Conservation (phyloP, 2,888 invertebrate species). For the Galerucella calmariensis region DNA sequence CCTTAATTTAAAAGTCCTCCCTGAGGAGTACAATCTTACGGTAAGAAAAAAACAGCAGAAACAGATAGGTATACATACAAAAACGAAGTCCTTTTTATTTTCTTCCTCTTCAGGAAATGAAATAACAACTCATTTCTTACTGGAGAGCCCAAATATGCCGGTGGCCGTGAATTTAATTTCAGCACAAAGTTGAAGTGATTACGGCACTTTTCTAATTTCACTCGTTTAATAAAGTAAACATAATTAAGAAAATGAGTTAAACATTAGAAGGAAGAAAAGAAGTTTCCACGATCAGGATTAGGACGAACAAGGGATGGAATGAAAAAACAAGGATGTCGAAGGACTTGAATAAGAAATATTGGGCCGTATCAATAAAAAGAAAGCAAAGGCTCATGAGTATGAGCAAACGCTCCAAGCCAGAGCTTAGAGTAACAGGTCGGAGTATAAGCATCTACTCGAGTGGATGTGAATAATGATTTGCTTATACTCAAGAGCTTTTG, state of each 20-base stretch:
- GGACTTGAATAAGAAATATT: neutral
- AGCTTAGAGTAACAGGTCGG: too few species aligned
- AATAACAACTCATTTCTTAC: neutral
- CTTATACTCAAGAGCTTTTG: too few species aligned
- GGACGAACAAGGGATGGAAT: neutral
- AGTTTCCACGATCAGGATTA: neutral
- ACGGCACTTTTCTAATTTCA: slow-evolving; percentile 25
- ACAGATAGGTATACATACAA: too few species aligned
- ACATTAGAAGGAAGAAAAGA: slow-evolving; percentile 18
- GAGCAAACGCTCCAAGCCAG: too few species aligned
- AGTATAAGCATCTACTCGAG: too few species aligned
- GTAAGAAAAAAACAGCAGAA: too few species aligned
- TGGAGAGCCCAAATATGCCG: neutral
- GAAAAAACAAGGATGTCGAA: neutral
- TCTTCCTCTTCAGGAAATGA: neutral
- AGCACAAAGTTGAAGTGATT: slow-evolving; percentile 25
- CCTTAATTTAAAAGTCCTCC: too few species aligned
- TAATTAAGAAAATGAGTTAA: slow-evolving; percentile 42
- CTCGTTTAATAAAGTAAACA: slow-evolving; percentile 41
- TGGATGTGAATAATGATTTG: too few species aligned
- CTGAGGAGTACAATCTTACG: too few species aligned
- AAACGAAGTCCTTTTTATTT: too few species aligned
- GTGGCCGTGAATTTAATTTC: slow-evolving; percentile 24
- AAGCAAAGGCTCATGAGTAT: too few species aligned
- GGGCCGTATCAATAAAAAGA: too few species aligned